phyloP scores from a whole-genome alignment of 1,140 invertebrate species.

The Drosophila murphyi region DNA sequence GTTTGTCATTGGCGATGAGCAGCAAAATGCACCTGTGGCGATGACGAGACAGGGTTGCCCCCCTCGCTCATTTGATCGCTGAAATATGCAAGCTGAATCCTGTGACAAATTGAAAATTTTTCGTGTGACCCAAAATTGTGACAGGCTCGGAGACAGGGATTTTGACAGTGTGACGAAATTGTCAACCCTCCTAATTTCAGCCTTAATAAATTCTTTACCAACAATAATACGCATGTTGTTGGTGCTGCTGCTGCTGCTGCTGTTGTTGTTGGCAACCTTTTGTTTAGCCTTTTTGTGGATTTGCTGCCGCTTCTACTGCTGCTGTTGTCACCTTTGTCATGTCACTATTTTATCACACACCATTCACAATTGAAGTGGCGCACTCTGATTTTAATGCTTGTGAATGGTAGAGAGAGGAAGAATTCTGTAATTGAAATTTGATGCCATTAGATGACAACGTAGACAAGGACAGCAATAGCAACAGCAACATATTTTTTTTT shows the following conservation, averaged over 20 bases:
- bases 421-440: constrained; percentile 83
- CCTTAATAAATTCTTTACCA: constrained; percentile 74
- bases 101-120: constrained; percentile 36
- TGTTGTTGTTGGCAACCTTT: constrained; percentile 54
- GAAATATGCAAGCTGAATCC: constrained; percentile 18
- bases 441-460: constrained; percentile 70
- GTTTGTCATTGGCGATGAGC: background rate
- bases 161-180: constrained; percentile 71
- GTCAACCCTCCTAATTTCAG: constrained; percentile 78
- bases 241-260: constrained; percentile 48
- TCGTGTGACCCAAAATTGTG: constrained; percentile 24
- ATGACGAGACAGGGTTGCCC: background rate
- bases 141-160: constrained; percentile 9
- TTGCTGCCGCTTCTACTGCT: constrained; percentile 36
- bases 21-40: constrained; percentile 1
- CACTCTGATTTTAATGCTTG: constrained; percentile 51
- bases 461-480: constrained; percentile 27
- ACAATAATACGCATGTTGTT: constrained; percentile 56
- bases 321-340: constrained; percentile 76
- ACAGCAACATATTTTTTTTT: constrained; percentile 48
- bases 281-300: constrained; percentile 81
- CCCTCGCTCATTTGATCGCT: constrained; percentile 16
- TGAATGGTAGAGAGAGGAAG: constrained; percentile 40
- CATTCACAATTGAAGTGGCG: constrained; percentile 27
- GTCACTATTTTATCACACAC: constrained; percentile 66